Conservation (phyloP, 2,113 vertebrate species). For the Phalacrocorax aristotelis region DNA sequence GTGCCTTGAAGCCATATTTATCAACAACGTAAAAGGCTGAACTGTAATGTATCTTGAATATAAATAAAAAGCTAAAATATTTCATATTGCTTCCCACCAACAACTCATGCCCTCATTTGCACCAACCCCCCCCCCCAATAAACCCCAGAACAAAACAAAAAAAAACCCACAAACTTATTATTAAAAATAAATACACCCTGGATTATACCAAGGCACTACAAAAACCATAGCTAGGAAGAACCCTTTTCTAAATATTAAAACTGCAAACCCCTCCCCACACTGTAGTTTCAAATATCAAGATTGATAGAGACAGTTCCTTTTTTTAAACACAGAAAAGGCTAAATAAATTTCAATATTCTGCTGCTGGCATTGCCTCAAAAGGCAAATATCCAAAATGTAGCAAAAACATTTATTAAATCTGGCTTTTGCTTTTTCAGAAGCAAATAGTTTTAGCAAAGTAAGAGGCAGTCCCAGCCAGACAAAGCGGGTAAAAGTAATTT, state of each 20-base stretch:
- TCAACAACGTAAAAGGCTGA: background rate
- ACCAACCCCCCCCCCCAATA: background rate
- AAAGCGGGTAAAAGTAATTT: background rate
- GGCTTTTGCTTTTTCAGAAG: constrained; percentile 1
- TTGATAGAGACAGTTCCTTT: background rate
- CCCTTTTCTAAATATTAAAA: background rate
- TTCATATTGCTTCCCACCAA: background rate
- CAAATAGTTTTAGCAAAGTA: background rate
- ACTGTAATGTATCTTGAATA: background rate
- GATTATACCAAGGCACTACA: background rate
- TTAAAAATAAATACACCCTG: background rate
- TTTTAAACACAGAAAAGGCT: background rate
- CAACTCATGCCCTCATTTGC: background rate
- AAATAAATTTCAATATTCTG: background rate
- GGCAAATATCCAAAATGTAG: background rate
- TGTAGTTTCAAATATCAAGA: background rate
- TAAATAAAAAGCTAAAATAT: background rate
- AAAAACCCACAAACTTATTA: background rate
- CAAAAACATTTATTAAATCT: background rate
- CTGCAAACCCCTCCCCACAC: background rate
- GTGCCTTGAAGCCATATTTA: background rate
- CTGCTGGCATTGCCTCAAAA: background rate
- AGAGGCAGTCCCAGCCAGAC: background rate
- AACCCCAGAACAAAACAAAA: background rate
- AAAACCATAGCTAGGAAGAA: background rate